Evolutionary conservation across 2,113 vertebrate species (phyloP).

Genomic region (Andinoacara biseriatus): DNA sequence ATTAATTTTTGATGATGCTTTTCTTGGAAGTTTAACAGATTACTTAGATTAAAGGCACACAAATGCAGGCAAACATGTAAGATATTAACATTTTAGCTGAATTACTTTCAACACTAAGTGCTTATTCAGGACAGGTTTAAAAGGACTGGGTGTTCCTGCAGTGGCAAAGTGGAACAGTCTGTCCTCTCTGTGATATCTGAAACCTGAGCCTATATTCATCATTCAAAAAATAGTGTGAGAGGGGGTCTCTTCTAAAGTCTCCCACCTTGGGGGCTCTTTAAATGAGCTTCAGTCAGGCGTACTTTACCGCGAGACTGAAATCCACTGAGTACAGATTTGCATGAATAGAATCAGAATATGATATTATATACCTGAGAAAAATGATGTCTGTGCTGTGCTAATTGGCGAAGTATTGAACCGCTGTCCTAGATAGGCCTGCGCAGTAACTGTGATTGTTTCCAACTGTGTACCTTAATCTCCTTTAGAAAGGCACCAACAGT

Average conservation of each 20-base stretch:
- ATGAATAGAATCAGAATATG: conserved; percentile 69
- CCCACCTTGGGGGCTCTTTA: conserved; percentile 63
- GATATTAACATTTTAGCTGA: conserved; percentile 37
- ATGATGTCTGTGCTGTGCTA: conserved; percentile 49
- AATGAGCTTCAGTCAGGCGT: conserved; percentile 70
- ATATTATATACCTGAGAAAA: conserved; percentile 47
- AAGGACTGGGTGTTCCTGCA: background rate
- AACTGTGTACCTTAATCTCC: conserved; percentile 42
- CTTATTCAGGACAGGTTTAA: conserved; percentile 26
- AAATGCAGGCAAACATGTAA: conserved; percentile 40
- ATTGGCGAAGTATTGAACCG: conserved; percentile 54
- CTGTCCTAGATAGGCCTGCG: conserved; percentile 53
- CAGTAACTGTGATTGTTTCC: conserved; percentile 40
- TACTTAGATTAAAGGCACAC: conserved; percentile 63
- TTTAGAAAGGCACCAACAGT: conserved; percentile 25
- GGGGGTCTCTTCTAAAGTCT: conserved; percentile 52
- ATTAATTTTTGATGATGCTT: conserved; percentile 64
- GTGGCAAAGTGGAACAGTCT: conserved; percentile 31
- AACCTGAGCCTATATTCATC: conserved; percentile 26
- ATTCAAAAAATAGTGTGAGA: conserved; percentile 45
- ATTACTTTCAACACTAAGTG: conserved; percentile 12
- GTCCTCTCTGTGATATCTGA: conserved; percentile 34
- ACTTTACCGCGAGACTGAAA: conserved; percentile 58
- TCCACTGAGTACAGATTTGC: conserved; percentile 70
- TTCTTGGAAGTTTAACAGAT: conserved; percentile 47